Base-by-base conservation (phyloP, 2,888 invertebrate genomes). In the Tinea trinotella region DNA sequence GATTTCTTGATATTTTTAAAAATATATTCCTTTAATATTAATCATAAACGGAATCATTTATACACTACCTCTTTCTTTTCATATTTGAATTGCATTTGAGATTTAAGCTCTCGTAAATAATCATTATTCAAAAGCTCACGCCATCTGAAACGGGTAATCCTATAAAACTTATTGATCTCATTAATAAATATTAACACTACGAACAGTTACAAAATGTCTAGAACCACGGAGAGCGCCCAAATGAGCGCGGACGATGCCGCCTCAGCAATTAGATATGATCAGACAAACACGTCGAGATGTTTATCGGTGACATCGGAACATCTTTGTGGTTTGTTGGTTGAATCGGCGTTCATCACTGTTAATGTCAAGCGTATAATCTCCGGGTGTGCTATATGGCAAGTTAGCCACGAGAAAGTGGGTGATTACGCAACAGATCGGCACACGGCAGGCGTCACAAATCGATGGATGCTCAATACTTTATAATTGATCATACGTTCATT, bases 81-180 rank as follows among this genome's bases (percentile, higher is more conserved):
- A 61, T 61, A 69, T 64, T 86, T 86, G 15, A 78, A 71, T 57
- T 66, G 70, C 61, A 86, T 79, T 63, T 86, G 86, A 56, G 78
- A 72, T 61, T 85, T 83, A 18, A 86, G 60, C 50, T 78, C 79
- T 54, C 67, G 68, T 59, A 86, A 66, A 63, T 86, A 72, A 58
- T 84, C 77, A 30, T 68, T 66, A 55, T 81, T 74, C n/a, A 75
- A 56, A 48, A 76, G 60, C 62, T 83, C 81, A n/a, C 85, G 76
- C 85, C 84, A 84, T 60, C 85, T 84, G 61, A 17, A 65, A 68
- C 53, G 40, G n/a, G 15, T 30, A 40, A 15, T 40, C 40, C 7
- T 12, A 40, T 40, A 15, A 40, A 40, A 40, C 40, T 40, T 40
- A 40, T 40, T 40, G 40, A 12, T 12, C 7, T 13, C 15, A 30